phyloP scores from a whole-genome alignment of 2,888 invertebrate species.

The Cephus rjabovi region DNA sequence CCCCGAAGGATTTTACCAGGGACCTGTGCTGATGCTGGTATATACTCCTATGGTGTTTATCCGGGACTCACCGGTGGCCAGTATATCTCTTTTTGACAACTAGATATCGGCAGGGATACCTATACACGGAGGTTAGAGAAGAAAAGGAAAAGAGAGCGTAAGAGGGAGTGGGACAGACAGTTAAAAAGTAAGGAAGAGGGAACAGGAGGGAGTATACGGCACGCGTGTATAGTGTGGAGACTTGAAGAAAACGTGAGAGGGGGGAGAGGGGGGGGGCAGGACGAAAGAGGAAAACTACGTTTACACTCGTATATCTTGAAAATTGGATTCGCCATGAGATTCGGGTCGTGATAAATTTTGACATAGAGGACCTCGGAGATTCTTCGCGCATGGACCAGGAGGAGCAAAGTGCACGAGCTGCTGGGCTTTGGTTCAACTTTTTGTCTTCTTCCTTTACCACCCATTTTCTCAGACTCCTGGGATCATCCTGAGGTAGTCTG shows the following conservation, averaged over 20 bases:
- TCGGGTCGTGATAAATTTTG: constrained; percentile 58
- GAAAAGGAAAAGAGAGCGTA: constrained; percentile 27
- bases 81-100: constrained; percentile 58
- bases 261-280: constrained; percentile 13
- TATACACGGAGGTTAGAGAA: constrained; percentile 38
- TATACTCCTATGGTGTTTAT: neutral
- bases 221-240: constrained; percentile 13
- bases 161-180: constrained; percentile 22
- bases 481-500: neutral
- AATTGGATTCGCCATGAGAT: constrained; percentile 60
- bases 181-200: constrained; percentile 3
- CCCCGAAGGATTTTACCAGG: constrained; percentile 28
- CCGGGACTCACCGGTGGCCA: constrained; percentile 15
- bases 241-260: constrained; percentile 23
- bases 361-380: constrained; percentile 26
- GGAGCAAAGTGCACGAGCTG: neutral
- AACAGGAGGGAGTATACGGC: constrained; percentile 6
- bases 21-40: constrained; percentile 11
- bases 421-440: neutral
- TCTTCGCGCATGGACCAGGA: constrained; percentile 11
- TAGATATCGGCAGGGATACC: constrained; percentile 31
- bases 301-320: constrained; percentile 59
- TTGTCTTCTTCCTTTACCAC: neutral
- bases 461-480: neutral
- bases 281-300: constrained; percentile 25